These are phyloP conservation scores for Hypsibius dujardini DNA, from an alignment of 1,140 invertebrate species.

Conservation along the genomic window DNA sequence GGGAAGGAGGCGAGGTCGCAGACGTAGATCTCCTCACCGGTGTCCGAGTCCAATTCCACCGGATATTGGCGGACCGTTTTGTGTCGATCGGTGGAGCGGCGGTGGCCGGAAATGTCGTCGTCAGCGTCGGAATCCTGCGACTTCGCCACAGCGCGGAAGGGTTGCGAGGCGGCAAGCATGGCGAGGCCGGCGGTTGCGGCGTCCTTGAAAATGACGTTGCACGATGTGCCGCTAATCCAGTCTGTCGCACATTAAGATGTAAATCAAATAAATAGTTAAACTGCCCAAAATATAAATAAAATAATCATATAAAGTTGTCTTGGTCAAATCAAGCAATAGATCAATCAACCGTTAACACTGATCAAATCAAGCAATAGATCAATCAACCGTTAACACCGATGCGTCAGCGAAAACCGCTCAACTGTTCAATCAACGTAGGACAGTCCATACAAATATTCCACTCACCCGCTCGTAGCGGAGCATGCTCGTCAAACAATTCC, in stretches of 20 bases:
- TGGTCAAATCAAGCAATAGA: no score
- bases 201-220: not conserved
- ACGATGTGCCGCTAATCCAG: not conserved
- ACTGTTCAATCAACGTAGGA: no score
- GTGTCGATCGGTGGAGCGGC: not conserved
- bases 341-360: no score
- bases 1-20: not conserved
- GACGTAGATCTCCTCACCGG: not conserved
- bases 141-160: not conserved
- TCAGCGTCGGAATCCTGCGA: not conserved
- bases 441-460: no score
- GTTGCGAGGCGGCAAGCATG: not conserved
- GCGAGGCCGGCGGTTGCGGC: not conserved
- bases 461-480: not conserved
- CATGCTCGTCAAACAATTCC: not conserved
- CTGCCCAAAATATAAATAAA: no score
- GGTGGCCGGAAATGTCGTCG: not conserved
- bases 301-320: no score
- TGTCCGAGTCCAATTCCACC: not conserved
- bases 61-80: not conserved
- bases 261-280: no score
- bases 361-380: no score
- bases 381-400: no score
- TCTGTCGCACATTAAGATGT: not conserved
- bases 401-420: no score